Conservation (phyloP, 2,113 vertebrate species). For the Beaufortia kweichowensis region DNA sequence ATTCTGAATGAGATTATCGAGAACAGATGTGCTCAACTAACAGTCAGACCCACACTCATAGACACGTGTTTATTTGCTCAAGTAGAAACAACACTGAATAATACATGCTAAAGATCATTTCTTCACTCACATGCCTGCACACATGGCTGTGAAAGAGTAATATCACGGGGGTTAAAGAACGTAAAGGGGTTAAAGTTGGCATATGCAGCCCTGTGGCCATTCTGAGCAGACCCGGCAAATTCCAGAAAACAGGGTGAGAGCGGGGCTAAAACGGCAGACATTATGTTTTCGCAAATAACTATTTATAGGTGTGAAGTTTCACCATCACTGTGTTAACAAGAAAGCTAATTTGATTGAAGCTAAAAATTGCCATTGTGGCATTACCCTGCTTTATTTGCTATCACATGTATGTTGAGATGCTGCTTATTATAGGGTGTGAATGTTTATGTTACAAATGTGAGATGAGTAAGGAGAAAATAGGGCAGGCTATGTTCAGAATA, state of each 20-base stretch:
- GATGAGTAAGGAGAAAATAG: background rate
- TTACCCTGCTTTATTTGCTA: background rate
- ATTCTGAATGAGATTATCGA: background rate
- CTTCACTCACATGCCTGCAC: background rate
- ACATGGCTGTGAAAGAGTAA: background rate
- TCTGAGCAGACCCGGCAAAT: background rate
- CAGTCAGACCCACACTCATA: background rate
- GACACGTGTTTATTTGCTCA: background rate
- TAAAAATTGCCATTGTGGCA: too few relatives aligned
- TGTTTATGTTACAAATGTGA: background rate
- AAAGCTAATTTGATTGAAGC: background rate
- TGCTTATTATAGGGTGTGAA: constrained; percentile 12
- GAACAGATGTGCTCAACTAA: constrained; percentile 10
- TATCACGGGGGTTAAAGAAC: background rate
- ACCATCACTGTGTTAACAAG: background rate
- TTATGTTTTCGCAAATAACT: background rate
- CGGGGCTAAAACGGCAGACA: background rate
- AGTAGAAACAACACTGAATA: constrained; percentile 12
- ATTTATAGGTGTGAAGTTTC: background rate
- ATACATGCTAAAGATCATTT: background rate
- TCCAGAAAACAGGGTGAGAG: background rate
- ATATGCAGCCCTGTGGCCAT: background rate
- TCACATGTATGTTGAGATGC: background rate
- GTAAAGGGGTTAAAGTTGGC: too few relatives aligned
- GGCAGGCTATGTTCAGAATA: too few relatives aligned